A percentile compares a stretch with the other conserved stretches of the same genome.
Conservation (phyloP, 2,113 vertebrate genomes). For the Peromyscus polionotus region DNA sequence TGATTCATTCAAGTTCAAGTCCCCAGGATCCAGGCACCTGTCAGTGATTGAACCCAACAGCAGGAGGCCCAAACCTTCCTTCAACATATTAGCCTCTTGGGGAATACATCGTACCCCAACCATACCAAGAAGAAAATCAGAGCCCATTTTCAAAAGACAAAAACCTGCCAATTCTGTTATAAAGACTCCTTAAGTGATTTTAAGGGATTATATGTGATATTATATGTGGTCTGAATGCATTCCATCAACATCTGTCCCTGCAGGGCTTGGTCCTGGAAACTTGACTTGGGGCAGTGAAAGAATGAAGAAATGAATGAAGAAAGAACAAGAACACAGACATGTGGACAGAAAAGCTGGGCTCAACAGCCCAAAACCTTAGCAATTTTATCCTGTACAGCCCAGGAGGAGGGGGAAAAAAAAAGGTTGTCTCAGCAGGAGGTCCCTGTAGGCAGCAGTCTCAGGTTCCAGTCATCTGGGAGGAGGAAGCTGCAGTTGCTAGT, state of each 20-base stretch:
- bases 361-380: neutral
- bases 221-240: conserved; percentile 23
- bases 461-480: neutral
- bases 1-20: neutral
- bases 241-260: neutral
- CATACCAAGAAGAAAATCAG: conserved; percentile 1
- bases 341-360: neutral
- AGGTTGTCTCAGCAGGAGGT: neutral
- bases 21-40: neutral
- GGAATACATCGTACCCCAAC: neutral
- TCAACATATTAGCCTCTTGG: neutral
- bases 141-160: conserved; percentile 44
- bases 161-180: neutral
- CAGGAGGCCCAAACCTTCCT: neutral
- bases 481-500: neutral
- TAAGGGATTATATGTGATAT: conserved; percentile 20
- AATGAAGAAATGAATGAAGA: neutral
- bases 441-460: too few relatives aligned
- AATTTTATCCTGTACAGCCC: neutral
- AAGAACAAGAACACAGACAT: neutral
- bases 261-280: neutral
- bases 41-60: neutral
- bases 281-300: neutral
- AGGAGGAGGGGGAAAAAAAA: too few relatives aligned
- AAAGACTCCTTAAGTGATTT: conserved; percentile 7